Evolutionary conservation across 2,113 vertebrate genomes (phyloP).

Genomic region (Dicentrarchus labrax): DNA sequence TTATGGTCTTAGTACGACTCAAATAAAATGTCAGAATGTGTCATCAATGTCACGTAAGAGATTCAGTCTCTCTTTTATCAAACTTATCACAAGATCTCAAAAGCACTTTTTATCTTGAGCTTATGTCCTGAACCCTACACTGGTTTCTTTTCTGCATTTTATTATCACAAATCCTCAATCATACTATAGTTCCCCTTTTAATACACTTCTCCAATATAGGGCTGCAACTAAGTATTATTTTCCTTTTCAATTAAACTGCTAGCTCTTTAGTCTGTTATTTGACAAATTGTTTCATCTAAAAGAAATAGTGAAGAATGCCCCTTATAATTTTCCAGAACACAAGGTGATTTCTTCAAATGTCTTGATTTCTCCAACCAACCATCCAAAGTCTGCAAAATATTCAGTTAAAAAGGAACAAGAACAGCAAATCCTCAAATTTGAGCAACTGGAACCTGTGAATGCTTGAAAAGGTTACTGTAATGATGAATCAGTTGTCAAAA

Average conservation of each 20-base stretch:
- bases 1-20: neutral
- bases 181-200: constrained; percentile 30
- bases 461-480: neutral
- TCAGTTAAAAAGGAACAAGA: neutral
- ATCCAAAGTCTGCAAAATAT: neutral
- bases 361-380: neutral
- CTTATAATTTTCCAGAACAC: no score
- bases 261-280: neutral
- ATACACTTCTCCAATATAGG: constrained; percentile 3
- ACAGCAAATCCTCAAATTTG: neutral
- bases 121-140: neutral
- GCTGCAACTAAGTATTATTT: neutral
- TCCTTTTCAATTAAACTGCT: neutral
- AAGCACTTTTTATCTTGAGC: neutral
- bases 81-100: neutral
- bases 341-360: no score
- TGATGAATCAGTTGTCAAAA: no score
- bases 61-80: neutral
- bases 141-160: constrained; percentile 54
- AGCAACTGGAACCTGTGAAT: neutral
- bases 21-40: neutral
- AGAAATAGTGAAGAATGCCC: no score
- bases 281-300: no score
- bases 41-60: neutral
- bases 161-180: constrained; percentile 11